Base-by-base conservation (phyloP, 2,113 vertebrate genomes). In the Scytalopus superciliaris region DNA sequence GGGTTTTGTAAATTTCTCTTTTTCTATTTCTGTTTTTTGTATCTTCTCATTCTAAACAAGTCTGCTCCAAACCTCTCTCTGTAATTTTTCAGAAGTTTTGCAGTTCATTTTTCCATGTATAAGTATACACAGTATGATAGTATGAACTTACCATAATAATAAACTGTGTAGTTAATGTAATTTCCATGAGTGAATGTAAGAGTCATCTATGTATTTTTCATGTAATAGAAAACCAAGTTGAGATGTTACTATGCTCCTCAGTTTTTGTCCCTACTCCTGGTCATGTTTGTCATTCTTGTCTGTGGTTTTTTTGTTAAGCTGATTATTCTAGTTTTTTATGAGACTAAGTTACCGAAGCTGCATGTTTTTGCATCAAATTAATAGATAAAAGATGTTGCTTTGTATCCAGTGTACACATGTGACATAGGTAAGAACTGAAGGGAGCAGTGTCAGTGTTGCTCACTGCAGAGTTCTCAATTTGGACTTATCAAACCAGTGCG, bases 11-110 rank as follows among this genome's bases (percentile, higher is more conserved):
- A 79, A 72, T 39, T 60, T 82, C 13, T 56, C 44, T 79, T 94
- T 77, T 90, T 79, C 52, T 89, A 8, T 66, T 73, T 85, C 49
- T 73, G 31, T 3, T 87, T 91, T 93, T 87, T 76, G 1, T 76
- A 35, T 89, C 62, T 89, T 8, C 17, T 87, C 22, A 49, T 75
- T 84, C 37, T 68, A 57, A 87, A 62, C 45, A 35, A 57, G 14
- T 10, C 25, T 94, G 23, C 24, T 25, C 9, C 19, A 69, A 73
- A 66, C 62, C 37, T 75, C 15, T 55, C 81, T 93, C 55, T 64
- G 13, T 63, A 42, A n/a, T 49, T 79, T 94, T 91, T 79, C 70
- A 57, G 19, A 82, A 79, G 9, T 66, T 35, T 85, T 82, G 9
- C 33, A 53, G 24, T 82, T 92, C 6, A 57, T 35, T 93, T 90